Base-by-base conservation (phyloP, 2,797 vertebrate genomes). In the Staurois parvus region DNA sequence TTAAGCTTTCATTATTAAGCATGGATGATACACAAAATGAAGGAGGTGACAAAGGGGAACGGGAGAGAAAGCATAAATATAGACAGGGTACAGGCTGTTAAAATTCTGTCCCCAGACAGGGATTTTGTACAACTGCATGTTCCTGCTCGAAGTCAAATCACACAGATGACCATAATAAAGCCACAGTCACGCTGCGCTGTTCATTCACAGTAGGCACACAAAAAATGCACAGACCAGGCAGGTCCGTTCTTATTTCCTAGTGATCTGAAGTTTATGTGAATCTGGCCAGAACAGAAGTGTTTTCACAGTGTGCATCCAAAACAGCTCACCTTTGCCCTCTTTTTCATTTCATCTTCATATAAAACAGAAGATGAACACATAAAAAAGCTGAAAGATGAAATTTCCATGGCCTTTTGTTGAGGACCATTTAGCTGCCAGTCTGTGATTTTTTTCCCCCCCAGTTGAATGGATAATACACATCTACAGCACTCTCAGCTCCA, bases 391-490 rank as follows among this genome's bases (percentile, higher is more conserved):
- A 74, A 28, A 32, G 68, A 66, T 75, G 77, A 34, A 48, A 80
- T 80, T 85, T 75, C 77, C 59, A 85, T 52, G 48, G 52, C 32
- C 72, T 76, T 81, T 86, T 86, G 66, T 86, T 70, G 13, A 45
- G 52, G 69, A 76, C 48, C 77, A 81, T 86, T 86, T 86, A 77
- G 78, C 48, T 86, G 79, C 64, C 72, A 76, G 72, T 26, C 45
- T 85, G 17, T 77, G 48, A 62, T 66, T 64, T 70, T 81, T 28
- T 21, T 15, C 3, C 48, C 40, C 24, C 42, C 26, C 78, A 45
- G 72, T 32, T 76, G 73, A 81, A 85, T 86, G 67, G 73, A 62
- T 86, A 86, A 86, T 86, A 75, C 84, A 86, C 79, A 86, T 85
- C 52, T 45, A 67, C 62, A 69, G 66, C 67, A 76, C 73, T 72